Percentiles rank a stretch among this genome's conserved stretches.
These are phyloP conservation scores for Ectropis grisescens DNA, from an alignment of 1,140 invertebrate species.

Conservation along the genomic window DNA sequence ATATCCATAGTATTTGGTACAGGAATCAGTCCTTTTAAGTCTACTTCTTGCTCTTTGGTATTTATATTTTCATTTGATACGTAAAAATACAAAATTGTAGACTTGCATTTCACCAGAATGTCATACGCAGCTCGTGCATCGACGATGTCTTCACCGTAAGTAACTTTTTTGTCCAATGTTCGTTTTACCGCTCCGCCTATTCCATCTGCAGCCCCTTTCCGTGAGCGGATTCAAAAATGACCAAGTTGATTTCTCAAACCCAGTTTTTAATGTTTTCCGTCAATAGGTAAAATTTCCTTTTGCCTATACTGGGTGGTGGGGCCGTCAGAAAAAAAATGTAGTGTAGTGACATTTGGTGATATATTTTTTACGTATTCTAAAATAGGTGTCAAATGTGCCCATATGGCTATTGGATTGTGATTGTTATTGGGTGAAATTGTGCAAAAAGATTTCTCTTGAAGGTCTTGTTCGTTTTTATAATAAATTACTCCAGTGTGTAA, in stretches of 20 bases:
- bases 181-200: conserved; percentile 14
- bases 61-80: conserved; percentile 3
- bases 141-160: conserved; percentile 7
- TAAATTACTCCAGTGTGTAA: conserved; percentile 4
- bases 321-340: conserved; percentile 16
- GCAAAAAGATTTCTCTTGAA: conserved; percentile 1
- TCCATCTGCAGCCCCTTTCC: conserved; percentile 20
- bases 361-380: conserved; percentile 5
- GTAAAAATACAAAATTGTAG: conserved; percentile 4
- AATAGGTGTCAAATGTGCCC: conserved; percentile 12
- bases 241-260: conserved; percentile 6
- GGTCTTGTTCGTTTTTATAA: conserved; percentile 1
- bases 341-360: neutral
- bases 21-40: neutral
- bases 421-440: conserved; percentile 4
- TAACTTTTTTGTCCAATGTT: conserved; percentile 5
- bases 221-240: conserved; percentile 15
- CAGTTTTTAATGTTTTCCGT: neutral
- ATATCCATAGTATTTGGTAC: conserved; percentile 3
- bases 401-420: conserved; percentile 11
- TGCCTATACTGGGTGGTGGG: conserved; percentile 12
- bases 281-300: conserved; percentile 16
- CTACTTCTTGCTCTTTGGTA: neutral
- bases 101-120: neutral
- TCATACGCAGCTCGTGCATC: conserved; percentile 6